Base-by-base conservation (phyloP, 2,113 vertebrate species). In the Pampusana beccarii region DNA sequence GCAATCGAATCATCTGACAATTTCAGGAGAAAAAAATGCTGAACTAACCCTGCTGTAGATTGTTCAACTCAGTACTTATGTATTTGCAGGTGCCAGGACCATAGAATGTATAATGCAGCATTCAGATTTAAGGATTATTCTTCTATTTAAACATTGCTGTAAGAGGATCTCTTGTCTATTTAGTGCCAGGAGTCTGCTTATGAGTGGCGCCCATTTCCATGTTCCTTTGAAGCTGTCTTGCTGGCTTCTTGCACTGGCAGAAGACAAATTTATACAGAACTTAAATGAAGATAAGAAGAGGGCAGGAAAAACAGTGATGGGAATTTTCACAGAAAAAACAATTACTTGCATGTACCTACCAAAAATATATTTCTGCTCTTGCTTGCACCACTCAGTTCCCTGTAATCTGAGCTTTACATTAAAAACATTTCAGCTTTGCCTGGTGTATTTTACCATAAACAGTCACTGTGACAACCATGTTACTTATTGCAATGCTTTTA, bases 1-100 rank as follows among this genome's bases (percentile, higher is more conserved):
- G 92, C 72, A 94, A 96, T 78, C 86, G 83, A 94, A 92, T 96
- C 93, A 91, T 40, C 75, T 93, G 84, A 77, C 73, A 96, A 94
- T 95, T 96, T 86, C 84, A 85, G 31, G 28, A 77, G 61, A 78
- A 86, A 86, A 79, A 80, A 54, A 4, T n/a, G 40, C 72, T 95
- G 62, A 91, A 78, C 9, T 95, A 96, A 96, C 89, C 48, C 48
- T 64, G 33, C 46, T 79, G 72, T 53, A 93, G 66, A 54, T 92
- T 80, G 78, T 91, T 94, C 67, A 89, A 44, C 34, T 74, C 80
- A 50, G 44, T 81, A 29, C 50, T 56, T 71, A 80, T 36, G 9
- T 9, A 79, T 95, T 65, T 91, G 57, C 60, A 69, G 79, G 40
- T 78, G 31, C 67, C 70, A 60, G n/a, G 48, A 42, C 18, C 17